Evolutionary conservation across 2,113 vertebrate species (phyloP), one percentile per base, ranked within the genome.

Genomic region (Rana temporaria): DNA sequence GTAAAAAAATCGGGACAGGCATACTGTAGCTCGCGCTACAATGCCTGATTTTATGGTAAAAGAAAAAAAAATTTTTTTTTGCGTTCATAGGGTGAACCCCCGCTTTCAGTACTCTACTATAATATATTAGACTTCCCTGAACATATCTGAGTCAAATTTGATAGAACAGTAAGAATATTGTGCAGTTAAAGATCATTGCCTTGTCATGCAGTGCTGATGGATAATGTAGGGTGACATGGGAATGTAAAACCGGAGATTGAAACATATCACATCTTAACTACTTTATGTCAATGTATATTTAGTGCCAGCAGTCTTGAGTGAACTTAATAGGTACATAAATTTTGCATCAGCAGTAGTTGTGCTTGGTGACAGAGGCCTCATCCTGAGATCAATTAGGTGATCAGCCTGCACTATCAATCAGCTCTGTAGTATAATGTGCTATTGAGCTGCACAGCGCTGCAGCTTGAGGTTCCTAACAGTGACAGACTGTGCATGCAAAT

Each of bases 361-460:
- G 32, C 4, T 18, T 77, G 48, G 38, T 64, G 59, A 74, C 71
- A 59, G 32, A 34, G 55, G 71, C 59, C 59, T 48, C 60, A 63
- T 73, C 53, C 57, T 22, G 26, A 30, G 74, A 64, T 77, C 42
- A 64, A 76, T 76, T 48, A 20, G 34, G 57, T 48, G 59, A 76
- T 76, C 73, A 60, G 34, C 34, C 73, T 22, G 73, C 30, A 63
- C 59, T 62, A 76, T 76, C 73, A 76, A 76, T 76, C 73, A 76
- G 56, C 19, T 32, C 56, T 76, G 32, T 20, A 77, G 38, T 14
- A 48, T 67, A 32, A 67, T 52, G 12, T 64, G 30, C 73, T 32
- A 62, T 24, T 5, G 59, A 26, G 63, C 48, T 63, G 63, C 22
- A 63, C 60, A 62, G 55, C 52, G 60, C 11, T 63, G 60, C 42